phyloP scores from a whole-genome alignment of 2,113 vertebrate species.

The Sminthopsis crassicaudata region DNA sequence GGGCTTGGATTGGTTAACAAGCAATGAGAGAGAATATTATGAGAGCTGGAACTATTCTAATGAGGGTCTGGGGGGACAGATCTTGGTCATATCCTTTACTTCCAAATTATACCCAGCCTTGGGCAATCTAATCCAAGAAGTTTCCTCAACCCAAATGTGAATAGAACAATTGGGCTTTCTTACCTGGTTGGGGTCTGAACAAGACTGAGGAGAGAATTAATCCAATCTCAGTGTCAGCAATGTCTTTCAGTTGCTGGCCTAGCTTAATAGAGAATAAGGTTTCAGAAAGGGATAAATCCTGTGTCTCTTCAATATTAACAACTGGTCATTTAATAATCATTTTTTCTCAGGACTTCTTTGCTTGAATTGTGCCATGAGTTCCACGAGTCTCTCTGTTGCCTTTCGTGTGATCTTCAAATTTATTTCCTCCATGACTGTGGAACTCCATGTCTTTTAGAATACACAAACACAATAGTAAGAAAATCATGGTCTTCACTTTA shows the following conservation, averaged over 20 bases:
- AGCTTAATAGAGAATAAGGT: neutral
- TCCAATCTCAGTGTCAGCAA: neutral
- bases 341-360: neutral
- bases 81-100: neutral
- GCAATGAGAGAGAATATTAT: neutral
- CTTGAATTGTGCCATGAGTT: neutral
- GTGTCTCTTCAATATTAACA: neutral
- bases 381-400: neutral
- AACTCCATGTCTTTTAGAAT: neutral
- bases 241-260: neutral
- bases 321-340: neutral
- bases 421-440: neutral
- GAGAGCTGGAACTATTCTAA: neutral
- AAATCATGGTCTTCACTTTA: neutral
- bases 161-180: neutral
- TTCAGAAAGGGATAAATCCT: neutral
- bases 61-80: neutral
- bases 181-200: neutral
- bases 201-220: neutral
- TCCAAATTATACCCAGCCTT: neutral
- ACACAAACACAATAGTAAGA: neutral
- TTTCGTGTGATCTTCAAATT: neutral
- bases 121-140: neutral
- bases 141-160: neutral
- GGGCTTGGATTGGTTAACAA: neutral